Conservation (phyloP, 1,140 invertebrate species). For the Maconellicoccus hirsutus region DNA sequence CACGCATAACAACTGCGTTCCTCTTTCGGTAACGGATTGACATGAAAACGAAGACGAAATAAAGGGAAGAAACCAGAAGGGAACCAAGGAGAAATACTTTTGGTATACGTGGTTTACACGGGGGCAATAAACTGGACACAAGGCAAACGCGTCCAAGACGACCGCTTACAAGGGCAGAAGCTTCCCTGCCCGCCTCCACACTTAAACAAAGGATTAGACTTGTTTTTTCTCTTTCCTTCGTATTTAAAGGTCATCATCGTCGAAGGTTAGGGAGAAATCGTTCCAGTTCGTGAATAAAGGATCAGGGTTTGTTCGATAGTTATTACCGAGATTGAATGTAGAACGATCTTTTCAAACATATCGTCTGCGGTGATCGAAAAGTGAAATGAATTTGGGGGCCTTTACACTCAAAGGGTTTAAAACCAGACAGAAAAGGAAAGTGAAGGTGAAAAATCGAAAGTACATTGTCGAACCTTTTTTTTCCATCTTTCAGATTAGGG, state of each 20-base stretch:
- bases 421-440: neutral
- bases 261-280: neutral
- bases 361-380: too few species aligned
- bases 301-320: neutral
- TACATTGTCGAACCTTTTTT: neutral
- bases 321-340: too few species aligned
- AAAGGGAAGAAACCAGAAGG: neutral
- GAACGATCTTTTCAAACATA: too few species aligned
- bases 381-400: too few species aligned
- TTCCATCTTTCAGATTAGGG: neutral
- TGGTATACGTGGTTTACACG: neutral
- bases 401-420: neutral
- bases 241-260: neutral
- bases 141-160: conserved; percentile 1
- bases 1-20: too few species aligned
- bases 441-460: neutral
- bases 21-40: too few species aligned
- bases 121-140: conserved; percentile 7
- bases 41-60: neutral
- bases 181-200: neutral
- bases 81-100: neutral
- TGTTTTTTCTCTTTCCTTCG: neutral
- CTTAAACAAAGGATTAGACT: neutral
- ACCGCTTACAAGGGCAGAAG: conserved; percentile 2
- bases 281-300: neutral